These are phyloP conservation scores for Stenurella melanura DNA, from an alignment of 2,888 invertebrate species.

Conservation along the genomic window DNA sequence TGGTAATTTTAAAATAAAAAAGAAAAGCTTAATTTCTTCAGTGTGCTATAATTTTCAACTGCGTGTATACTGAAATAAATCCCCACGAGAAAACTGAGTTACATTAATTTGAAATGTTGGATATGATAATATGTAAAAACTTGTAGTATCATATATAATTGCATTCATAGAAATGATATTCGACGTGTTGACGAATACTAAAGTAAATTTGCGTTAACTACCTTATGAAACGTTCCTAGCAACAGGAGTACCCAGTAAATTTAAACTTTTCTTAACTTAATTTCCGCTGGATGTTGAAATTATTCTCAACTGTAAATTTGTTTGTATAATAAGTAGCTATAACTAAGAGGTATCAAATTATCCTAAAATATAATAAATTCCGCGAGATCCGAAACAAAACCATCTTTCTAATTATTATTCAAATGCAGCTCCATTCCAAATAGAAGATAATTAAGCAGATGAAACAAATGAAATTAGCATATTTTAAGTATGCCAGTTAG, in stretches of 20 bases:
- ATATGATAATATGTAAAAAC: too few species aligned
- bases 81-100: too few species aligned
- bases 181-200: not conserved
- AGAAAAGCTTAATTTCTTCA: too few species aligned
- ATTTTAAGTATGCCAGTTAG: slow-evolving; percentile 43
- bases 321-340: slow-evolving; percentile 18
- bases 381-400: slow-evolving; percentile 23
- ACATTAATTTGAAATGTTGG: too few species aligned
- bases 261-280: slow-evolving; percentile 7
- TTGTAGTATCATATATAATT: too few species aligned
- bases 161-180: not conserved
- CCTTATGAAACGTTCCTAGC: not conserved
- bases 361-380: slow-evolving; percentile 10
- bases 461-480: slow-evolving; percentile 51
- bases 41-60: too few species aligned
- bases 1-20: too few species aligned
- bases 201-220: slow-evolving; percentile 1
- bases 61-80: too few species aligned
- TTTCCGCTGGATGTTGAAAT: not conserved
- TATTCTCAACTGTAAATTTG: slow-evolving; percentile 5
- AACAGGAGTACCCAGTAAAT: not conserved
- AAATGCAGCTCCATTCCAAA: slow-evolving; percentile 32
- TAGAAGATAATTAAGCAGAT: slow-evolving; percentile 49
- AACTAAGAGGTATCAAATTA: slow-evolving; percentile 29
- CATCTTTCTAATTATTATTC: slow-evolving; percentile 22